A percentile compares a stretch with the other conserved stretches of the same genome.
phyloP scores from a whole-genome alignment of 1,140 invertebrate species.

The Achatina immaculata region DNA sequence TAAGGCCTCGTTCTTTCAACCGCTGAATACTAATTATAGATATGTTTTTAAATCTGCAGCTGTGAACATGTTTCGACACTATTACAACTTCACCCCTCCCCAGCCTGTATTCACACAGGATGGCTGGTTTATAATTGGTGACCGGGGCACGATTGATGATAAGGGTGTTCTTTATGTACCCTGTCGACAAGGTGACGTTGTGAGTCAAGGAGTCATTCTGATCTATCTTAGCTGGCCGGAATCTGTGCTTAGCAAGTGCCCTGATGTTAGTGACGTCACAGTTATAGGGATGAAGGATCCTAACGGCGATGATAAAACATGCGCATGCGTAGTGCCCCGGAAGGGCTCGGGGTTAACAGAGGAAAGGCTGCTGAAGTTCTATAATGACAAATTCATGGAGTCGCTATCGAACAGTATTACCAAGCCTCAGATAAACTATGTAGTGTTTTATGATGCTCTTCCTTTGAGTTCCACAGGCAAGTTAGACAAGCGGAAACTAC shows the following conservation, averaged over 20 bases:
- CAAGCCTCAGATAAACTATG: background rate
- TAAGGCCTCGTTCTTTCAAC: too few relatives aligned
- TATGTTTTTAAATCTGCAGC: background rate
- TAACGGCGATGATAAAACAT: background rate
- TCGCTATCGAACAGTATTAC: background rate
- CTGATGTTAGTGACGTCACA: background rate
- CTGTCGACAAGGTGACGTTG: background rate
- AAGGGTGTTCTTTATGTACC: background rate
- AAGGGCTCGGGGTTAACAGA: background rate
- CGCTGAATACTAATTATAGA: too few relatives aligned
- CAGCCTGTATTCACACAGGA: background rate
- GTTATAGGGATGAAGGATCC: background rate
- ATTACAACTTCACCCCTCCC: slow-evolving; percentile 1
- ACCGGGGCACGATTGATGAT: background rate
- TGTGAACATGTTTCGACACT: background rate
- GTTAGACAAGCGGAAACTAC: background rate
- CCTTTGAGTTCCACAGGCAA: background rate
- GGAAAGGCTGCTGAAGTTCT: background rate
- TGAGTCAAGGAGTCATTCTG: background rate
- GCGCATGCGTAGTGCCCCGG: background rate
- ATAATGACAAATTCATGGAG: slow-evolving; percentile 3
- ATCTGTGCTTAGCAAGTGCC: slow-evolving; percentile 4
- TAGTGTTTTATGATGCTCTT: background rate
- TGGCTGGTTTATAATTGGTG: background rate
- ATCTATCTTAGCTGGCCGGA: slow-evolving; percentile 16